phyloP scores from a whole-genome alignment of 1,140 invertebrate genomes.

The Geopemphigus sp. region DNA sequence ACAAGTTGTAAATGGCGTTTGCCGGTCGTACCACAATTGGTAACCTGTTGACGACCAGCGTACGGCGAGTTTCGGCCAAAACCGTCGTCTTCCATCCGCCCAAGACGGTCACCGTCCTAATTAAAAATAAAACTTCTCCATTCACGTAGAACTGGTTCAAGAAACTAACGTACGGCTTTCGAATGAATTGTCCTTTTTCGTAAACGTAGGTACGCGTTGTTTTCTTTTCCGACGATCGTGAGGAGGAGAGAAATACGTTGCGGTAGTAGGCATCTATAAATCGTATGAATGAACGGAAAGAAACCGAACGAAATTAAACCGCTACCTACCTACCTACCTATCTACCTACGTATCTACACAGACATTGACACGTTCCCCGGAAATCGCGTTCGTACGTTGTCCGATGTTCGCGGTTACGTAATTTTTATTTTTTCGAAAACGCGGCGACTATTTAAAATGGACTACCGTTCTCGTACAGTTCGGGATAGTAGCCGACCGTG shows the following conservation, averaged over 20 bases:
- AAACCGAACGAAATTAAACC: no score
- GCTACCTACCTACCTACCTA: no score
- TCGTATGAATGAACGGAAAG: no score
- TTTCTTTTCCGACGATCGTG: conserved; percentile 1
- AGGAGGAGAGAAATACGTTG: no score
- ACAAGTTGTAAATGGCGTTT: not conserved
- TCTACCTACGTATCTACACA: no score
- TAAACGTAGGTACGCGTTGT: not conserved
- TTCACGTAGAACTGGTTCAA: not conserved
- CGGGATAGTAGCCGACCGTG: no score
- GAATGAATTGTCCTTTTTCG: conserved; percentile 32
- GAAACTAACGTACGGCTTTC: conserved; percentile 8
- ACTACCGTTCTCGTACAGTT: no score
- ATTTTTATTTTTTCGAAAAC: no score
- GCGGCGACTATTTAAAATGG: no score
- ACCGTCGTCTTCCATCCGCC: no score
- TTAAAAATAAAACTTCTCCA: conserved; percentile 1
- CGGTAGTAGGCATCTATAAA: no score
- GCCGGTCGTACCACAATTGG: not conserved
- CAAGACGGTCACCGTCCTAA: not conserved
- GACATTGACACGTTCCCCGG: not conserved
- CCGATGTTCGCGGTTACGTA: no score
- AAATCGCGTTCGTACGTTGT: not conserved
- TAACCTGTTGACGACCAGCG: not conserved
- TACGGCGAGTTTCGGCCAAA: not conserved